Conservation (phyloP, 2,888 invertebrate species). For the Linnaemya vulpina region DNA sequence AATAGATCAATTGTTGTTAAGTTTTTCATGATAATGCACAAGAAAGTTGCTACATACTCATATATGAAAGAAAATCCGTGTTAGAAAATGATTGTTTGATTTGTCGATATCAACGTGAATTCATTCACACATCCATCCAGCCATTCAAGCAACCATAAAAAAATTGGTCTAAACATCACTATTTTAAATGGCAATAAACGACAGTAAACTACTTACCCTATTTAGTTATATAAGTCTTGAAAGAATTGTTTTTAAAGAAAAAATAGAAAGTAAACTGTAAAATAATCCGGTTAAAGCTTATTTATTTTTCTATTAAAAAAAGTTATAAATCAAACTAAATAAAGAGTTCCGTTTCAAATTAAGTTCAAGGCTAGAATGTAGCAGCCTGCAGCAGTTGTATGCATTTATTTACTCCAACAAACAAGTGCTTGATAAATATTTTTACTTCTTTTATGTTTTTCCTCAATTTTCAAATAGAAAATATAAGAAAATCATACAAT, state of each 20-base stretch:
- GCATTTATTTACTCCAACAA: neutral
- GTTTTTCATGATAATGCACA: neutral
- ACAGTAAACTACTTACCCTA: conserved; percentile 57
- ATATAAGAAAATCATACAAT: too few relatives aligned
- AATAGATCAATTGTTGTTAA: conserved; percentile 12
- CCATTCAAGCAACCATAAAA: neutral
- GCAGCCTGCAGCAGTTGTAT: conserved; percentile 16
- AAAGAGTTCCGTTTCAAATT: conserved; percentile 67
- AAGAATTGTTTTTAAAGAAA: conserved; percentile 4
- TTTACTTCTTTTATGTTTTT: neutral
- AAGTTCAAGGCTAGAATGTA: conserved; percentile 70
- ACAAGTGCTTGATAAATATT: conserved; percentile 8
- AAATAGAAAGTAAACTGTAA: conserved; percentile 71
- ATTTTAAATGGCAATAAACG: conserved; percentile 6
- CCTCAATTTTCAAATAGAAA: neutral
- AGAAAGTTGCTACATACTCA: too few relatives aligned
- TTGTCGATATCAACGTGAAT: too few relatives aligned
- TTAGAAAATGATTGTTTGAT: neutral
- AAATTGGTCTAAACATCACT: neutral
- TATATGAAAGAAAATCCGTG: neutral
- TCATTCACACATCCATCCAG: neutral
- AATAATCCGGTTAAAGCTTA: conserved; percentile 57
- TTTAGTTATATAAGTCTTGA: conserved; percentile 64
- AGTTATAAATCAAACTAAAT: neutral
- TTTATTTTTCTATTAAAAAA: neutral